Conservation (phyloP, 2,797 vertebrate species). For the Macropodus opercularis region DNA sequence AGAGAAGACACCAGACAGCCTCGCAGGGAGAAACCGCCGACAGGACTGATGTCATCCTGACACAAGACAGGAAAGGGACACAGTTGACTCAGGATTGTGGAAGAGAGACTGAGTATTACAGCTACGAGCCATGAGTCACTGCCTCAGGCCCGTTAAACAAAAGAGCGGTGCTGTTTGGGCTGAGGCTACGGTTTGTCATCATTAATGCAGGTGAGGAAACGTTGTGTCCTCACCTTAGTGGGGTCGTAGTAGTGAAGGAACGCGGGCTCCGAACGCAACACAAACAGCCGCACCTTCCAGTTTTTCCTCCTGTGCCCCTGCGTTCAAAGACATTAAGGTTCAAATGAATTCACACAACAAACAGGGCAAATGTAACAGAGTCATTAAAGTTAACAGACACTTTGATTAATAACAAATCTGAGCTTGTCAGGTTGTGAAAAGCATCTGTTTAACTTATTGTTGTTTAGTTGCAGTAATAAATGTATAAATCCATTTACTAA, state of each 20-base stretch:
- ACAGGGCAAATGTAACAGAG: no score
- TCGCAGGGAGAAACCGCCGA: slow-evolving; percentile 90
- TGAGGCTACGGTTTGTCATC: background rate
- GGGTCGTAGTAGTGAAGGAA: slow-evolving; percentile 96
- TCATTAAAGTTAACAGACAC: no score
- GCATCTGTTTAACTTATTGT: no score
- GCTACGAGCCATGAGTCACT: background rate
- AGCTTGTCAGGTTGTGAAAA: no score
- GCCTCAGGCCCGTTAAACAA: background rate
- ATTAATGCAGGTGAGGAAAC: background rate
- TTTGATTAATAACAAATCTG: no score
- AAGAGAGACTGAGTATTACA: background rate
- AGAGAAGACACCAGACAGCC: slow-evolving; percentile 92
- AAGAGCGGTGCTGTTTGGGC: slow-evolving; percentile 11
- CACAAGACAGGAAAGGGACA: slow-evolving; percentile 59
- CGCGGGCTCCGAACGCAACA: slow-evolving; percentile 90
- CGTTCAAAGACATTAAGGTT: slow-evolving; percentile 12
- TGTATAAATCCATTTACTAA: background rate
- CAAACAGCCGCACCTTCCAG: slow-evolving; percentile 96
- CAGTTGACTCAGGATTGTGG: slow-evolving; percentile 33
- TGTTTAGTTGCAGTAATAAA: no score
- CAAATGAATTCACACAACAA: background rate
- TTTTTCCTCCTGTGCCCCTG: slow-evolving; percentile 97
- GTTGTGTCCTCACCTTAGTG: slow-evolving; percentile 82
- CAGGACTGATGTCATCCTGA: slow-evolving; percentile 91